These are phyloP conservation scores for Gastracanthus pulcherrimus DNA, from an alignment of 2,888 invertebrate species.

Conservation along the genomic window DNA sequence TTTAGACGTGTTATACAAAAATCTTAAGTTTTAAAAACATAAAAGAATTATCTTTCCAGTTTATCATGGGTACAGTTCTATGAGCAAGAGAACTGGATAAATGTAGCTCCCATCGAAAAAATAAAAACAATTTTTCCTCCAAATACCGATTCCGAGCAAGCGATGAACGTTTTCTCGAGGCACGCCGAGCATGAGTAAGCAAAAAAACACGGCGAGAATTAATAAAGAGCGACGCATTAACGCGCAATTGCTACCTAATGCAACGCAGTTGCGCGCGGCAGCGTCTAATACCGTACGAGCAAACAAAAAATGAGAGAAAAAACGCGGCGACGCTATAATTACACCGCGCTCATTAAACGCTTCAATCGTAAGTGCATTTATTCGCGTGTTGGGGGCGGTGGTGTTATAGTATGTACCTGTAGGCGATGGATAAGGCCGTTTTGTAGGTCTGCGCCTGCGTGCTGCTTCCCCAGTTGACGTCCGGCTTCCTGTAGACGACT, in stretches of 20 bases:
- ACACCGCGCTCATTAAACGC: neutral
- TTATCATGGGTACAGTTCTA: no score
- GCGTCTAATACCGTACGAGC: neutral
- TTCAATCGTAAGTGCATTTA: neutral
- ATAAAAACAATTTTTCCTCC: neutral
- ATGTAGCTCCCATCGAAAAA: neutral
- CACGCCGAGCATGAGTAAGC: neutral
- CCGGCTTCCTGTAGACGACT: constrained; percentile 95
- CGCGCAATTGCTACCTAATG: no score
- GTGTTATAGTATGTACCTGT: constrained; percentile 73
- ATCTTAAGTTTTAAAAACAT: no score
- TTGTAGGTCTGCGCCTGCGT: constrained; percentile 98
- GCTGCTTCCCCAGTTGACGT: constrained; percentile 98
- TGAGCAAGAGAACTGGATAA: neutral
- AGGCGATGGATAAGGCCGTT: constrained; percentile 91
- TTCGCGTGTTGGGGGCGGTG: neutral
- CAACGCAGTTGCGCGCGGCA: no score
- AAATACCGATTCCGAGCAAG: no score
- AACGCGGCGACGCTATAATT: no score
- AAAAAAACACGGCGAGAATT: neutral
- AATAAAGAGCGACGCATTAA: neutral
- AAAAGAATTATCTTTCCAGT: no score
- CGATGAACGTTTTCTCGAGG: no score
- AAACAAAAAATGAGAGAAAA: no score
- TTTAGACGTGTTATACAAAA: no score